Base-by-base conservation (phyloP, 2,797 vertebrate genomes). In the Clarias platycephalus region DNA sequence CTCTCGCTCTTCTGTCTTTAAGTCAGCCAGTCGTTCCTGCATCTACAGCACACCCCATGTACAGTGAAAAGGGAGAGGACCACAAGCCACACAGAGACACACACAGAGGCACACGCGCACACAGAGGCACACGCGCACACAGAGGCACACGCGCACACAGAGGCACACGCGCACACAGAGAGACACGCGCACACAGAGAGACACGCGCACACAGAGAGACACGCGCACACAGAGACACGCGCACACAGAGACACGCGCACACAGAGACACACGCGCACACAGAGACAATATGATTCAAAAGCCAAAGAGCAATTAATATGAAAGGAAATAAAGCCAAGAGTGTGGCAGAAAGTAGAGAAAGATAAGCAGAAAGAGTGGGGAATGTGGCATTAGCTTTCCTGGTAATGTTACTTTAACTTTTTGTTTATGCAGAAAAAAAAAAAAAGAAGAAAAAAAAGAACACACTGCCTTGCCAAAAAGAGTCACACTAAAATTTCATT, bases 11-110 rank as follows among this genome's bases (percentile, higher is more conserved):
- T 96, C 86, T 44, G 95, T 93, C 91, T 96, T 96, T 53, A 98
- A 94, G 85, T 98, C 95, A 57, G 94, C 92, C 68, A 99, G 91
- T 89, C 96, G 97, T 90, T 95, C 94, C 85, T 98, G 96, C 87
- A 97, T 95, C 97, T 98, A 89, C 83, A 84, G 83, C 90, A 92
- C 62, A 92, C 88, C 91, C 90, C 91, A 66, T 2, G 63, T 1
- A 26, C 13, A 49, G 24, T 28, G n/a, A 53, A 80, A 28, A 85
- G 34, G 55, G 34, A 72, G 5, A 28, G 2, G 85, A 49, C 62
- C 1, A n/a, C 18, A 67, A 86, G 57, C 22, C 67, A 80, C 57
- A 68, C 10, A 6, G 53, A 82, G 28, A 67, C 16, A 68, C 24
- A 84, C 40, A 44, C 37, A 40, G 2, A 40, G 37, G 0, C 37